Evolutionary conservation across 1,140 invertebrate genomes (phyloP).

Genomic region (Trichogramma pretiosum): DNA sequence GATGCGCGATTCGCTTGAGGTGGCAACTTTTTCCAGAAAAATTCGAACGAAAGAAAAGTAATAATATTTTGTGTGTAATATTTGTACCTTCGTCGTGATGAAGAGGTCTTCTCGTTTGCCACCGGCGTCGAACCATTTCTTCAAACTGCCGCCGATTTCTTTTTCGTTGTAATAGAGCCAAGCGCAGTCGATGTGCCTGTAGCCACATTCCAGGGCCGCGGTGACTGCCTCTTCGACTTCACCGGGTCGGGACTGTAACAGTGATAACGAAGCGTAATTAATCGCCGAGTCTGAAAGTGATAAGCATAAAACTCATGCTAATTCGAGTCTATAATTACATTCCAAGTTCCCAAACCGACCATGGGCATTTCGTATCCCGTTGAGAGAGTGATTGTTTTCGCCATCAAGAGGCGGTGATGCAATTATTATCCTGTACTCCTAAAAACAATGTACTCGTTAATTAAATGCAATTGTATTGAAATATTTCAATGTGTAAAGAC

Average conservation of each 20-base stretch:
- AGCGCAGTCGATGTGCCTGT: slow-evolving; percentile 1
- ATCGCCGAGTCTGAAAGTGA: background rate
- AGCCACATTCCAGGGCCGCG: background rate
- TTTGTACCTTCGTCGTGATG: background rate
- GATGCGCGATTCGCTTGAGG: background rate
- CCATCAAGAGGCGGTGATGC: slow-evolving; percentile 7
- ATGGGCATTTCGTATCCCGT: background rate
- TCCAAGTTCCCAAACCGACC: slow-evolving; percentile 2
- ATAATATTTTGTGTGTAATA: background rate
- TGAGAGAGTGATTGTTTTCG: background rate
- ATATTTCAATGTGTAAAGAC: too few species aligned
- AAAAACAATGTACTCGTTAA: too few species aligned
- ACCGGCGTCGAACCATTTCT: background rate
- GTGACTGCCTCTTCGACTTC: background rate
- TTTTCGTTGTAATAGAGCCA: background rate
- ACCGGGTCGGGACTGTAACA: background rate
- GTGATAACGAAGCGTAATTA: background rate
- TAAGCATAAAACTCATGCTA: background rate
- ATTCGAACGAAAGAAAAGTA: background rate
- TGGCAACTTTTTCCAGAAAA: background rate
- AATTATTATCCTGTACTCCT: too few species aligned
- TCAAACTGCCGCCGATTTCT: background rate
- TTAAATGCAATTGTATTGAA: too few species aligned
- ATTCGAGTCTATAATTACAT: background rate
- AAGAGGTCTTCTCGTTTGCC: background rate